Evolutionary conservation across 2,113 vertebrate species (phyloP).

Genomic region (Crotalus tigris): DNA sequence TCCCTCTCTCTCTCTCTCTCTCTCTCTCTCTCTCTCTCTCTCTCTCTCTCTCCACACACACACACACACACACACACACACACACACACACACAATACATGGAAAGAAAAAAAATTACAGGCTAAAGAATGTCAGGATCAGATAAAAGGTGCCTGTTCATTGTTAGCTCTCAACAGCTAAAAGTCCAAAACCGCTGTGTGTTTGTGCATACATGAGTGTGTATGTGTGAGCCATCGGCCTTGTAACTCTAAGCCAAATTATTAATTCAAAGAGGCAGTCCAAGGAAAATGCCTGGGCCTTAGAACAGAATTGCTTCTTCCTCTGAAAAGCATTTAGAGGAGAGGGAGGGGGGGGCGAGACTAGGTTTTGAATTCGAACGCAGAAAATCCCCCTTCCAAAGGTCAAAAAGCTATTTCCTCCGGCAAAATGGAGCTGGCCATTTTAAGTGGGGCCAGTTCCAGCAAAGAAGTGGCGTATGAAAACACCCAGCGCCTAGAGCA

Average conservation of each 20-base stretch:
- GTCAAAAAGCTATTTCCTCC: not conserved
- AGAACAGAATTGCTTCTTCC: no score
- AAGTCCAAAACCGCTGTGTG: not conserved
- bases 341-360: not conserved
- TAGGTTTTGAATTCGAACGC: not conserved
- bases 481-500: constrained; percentile 1
- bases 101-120: not conserved
- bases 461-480: not conserved
- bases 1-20: no score
- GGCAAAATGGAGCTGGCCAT: not conserved
- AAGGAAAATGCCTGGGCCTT: not conserved
- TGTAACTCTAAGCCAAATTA: not conserved
- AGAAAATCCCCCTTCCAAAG: not conserved
- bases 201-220: not conserved
- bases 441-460: not conserved
- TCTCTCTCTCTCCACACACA: no score
- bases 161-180: not conserved
- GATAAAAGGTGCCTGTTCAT: not conserved
- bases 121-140: not conserved
- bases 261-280: not conserved
- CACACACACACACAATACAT: not conserved
- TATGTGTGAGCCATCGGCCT: not conserved
- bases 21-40: no score
- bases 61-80: no score
- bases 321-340: not conserved